phyloP scores from a whole-genome alignment of 2,888 invertebrate species.

The Leucania comma region DNA sequence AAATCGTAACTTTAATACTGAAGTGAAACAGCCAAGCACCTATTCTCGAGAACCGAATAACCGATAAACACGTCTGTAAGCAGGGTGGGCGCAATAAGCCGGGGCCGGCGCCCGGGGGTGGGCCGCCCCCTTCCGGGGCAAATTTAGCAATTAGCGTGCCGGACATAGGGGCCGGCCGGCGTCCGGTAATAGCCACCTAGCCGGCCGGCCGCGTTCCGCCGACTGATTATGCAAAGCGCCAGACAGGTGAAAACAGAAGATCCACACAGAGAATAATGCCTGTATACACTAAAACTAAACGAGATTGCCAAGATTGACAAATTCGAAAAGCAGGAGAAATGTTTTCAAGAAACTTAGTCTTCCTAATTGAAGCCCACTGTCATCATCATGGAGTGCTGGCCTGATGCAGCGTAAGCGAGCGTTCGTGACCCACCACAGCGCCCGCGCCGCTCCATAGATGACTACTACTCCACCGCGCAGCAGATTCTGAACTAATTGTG shows the following conservation, averaged over 20 bases:
- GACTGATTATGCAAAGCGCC: slow-evolving; percentile 50
- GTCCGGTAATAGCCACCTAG: slow-evolving; percentile 77
- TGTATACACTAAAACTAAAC: background rate
- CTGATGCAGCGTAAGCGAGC: too few species aligned
- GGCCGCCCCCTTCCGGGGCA: slow-evolving; percentile 64
- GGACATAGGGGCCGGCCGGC: slow-evolving; percentile 63
- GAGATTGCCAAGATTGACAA: background rate
- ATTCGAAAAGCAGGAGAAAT: too few species aligned
- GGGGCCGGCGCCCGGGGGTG: slow-evolving; percentile 7
- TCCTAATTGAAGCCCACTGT: background rate
- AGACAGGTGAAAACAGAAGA: slow-evolving; percentile 28
- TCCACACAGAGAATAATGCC: background rate
- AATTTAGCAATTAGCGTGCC: slow-evolving; percentile 87
- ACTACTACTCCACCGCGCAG: too few species aligned
- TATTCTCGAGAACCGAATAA: slow-evolving; percentile 29
- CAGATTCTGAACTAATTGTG: too few species aligned
- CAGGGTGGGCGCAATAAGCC: slow-evolving; percentile 69
- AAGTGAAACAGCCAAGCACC: slow-evolving; percentile 17
- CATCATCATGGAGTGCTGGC: too few species aligned
- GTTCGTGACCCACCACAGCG: too few species aligned
- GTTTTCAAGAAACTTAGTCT: too few species aligned
- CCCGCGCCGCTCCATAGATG: too few species aligned
- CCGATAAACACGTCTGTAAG: slow-evolving; percentile 48
- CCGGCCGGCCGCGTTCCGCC: slow-evolving; percentile 60
- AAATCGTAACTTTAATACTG: slow-evolving; percentile 18